phyloP scores from a whole-genome alignment of 2,888 invertebrate species.

The Tanaodytes sp. region DNA sequence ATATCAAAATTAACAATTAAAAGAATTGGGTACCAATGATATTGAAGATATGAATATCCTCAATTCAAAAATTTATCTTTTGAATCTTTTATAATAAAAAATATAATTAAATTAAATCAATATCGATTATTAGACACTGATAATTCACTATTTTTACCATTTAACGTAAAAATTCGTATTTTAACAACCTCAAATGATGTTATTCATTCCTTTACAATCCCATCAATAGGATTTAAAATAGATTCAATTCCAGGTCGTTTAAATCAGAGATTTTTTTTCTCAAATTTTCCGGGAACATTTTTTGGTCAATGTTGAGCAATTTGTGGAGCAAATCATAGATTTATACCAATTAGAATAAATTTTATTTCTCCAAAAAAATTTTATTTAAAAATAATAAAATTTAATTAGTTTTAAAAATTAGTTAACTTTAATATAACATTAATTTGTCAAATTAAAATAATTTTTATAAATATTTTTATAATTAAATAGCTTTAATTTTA shows the following conservation, averaged over 20 bases:
- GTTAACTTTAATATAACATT: too few species aligned
- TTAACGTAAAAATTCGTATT: constrained; percentile 78
- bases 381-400: too few species aligned
- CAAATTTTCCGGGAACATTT: constrained; percentile 79
- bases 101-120: constrained; percentile 69
- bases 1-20: constrained; percentile 77
- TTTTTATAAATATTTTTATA: constrained; percentile 17
- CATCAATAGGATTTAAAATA: constrained; percentile 78
- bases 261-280: constrained; percentile 77
- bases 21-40: constrained; percentile 80
- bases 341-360: constrained; percentile 84
- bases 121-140: constrained; percentile 80
- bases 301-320: constrained; percentile 88
- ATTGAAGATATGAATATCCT: constrained; percentile 80
- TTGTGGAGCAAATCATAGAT: constrained; percentile 85
- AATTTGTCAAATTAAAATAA: constrained; percentile 51
- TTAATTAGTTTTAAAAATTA: too few species aligned
- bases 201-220: constrained; percentile 80
- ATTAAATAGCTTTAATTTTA: constrained; percentile 40
- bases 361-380: too few species aligned
- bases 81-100: constrained; percentile 77
- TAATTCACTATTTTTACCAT: constrained; percentile 77
- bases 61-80: constrained; percentile 77
- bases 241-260: constrained; percentile 80
- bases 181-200: constrained; percentile 79